Base-by-base conservation (phyloP, 2,888 invertebrate genomes). In the Hemaris fuciformis region DNA sequence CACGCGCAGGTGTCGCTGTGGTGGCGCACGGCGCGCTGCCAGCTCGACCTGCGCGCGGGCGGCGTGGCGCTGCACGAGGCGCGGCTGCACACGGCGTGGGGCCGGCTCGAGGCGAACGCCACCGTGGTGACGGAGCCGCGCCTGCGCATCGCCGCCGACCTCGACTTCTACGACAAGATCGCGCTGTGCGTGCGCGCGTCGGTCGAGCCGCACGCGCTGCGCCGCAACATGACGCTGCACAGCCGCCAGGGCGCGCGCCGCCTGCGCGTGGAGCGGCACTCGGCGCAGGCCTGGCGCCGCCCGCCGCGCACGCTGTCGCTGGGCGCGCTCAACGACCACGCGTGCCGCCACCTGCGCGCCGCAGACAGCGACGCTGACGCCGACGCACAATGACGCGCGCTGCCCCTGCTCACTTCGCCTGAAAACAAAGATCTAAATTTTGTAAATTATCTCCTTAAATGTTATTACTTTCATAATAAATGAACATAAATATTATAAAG, bases 141-240 rank as follows among this genome's bases (percentile, higher is more conserved):
- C 13, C 73, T 82, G 70, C 69, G 65, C 69, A 64, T 87, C 61
- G 72, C 72, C 59, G 73, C 83, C 46, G 80, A 85, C 72, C 76
- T 86, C 53, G 89, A 89, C 81, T 88, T 89, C 82, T 86, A 88
- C 82, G 77, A 75, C 60, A 72, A 48, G 62, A 75, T 76, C 69
- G 73, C 83, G 75, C 79, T 87, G 65, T 89, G 89, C 78, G 88
- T 87, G 76, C 86, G 86, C 74, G 79, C 70, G 41, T 42, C 62
- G 60, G 53, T 69, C 41, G 77, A 63, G 56, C 67, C 64, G 42
- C 73, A 75, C 68, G 13, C 0, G 22, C 62, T 56, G 61, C 53
- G 57, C 69, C 73, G 66, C 58, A 2, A 31, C 59, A 64, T 58
- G 59, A 0, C 5, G 53, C 67, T 71, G 57, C n/a, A 23, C 22